Evolutionary conservation across 2,888 invertebrate species (phyloP), one percentile per base, ranked within the genome.

Genomic region (Scaptomyza polygonia): DNA sequence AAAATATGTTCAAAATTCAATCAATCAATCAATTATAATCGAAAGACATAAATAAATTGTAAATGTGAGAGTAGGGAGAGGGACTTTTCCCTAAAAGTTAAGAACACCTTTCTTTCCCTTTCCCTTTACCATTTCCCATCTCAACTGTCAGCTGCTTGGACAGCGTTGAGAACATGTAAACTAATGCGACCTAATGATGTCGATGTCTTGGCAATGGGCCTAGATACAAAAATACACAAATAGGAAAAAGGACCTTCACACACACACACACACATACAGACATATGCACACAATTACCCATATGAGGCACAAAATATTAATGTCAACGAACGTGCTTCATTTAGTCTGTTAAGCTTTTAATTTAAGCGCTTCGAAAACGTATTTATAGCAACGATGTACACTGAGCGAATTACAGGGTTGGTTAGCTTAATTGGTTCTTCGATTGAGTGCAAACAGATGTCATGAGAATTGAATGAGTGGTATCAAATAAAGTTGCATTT

Each of bases 311-410:
- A 70, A 79, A 63, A 79, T 80, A 68, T 67, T 72, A 79, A 78
- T 70, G 77, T 77, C 79, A 68, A 62, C 56, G 79, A 72, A 77
- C 77, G 77, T 77, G 77, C 79, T 72, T 72, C 77, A 77, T 78
- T 77, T 77, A 77, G 77, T 67, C 54, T 66, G 57, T 68, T 79
- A 56, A 77, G 75, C 75, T 76, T 77, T 76, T 75, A 75, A 75
- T 75, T 76, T 61, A 68, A 49, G 72, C 56, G 27, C 29, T n/a
- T n/a, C n/a, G n/a, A 30, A 30, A 6, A 6, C 2, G 34, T 34
- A 6, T n/a, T 70, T 48, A 47, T 69, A 36, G 49, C 36, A 11
- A 39, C 51, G n/a, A 4, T 32, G 12, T 5, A 71, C 69, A 71
- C 42, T 42, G 53, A 27, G 11, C 16, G 7, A 43, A 48, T 47